These are phyloP conservation scores for Tretioscincus oriximinensis DNA, from an alignment of 2,113 vertebrate genomes.

Conservation along the genomic window DNA sequence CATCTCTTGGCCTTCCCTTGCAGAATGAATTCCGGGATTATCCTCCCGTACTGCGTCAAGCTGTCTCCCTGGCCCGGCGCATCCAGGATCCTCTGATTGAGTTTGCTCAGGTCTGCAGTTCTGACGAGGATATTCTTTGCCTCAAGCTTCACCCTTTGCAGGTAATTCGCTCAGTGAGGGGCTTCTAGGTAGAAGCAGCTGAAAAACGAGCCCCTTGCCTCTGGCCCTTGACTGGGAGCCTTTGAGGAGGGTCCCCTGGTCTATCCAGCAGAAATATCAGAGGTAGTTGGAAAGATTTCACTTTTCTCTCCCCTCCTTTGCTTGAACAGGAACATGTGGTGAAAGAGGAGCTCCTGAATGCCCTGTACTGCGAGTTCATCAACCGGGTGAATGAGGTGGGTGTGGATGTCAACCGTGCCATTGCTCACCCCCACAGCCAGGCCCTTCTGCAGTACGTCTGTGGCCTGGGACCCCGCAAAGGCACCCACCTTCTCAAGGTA, in stretches of 20 bases:
- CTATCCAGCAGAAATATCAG: no score
- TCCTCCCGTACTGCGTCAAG: conserved; percentile 91
- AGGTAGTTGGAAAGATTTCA: neutral
- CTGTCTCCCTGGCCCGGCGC: conserved; percentile 92
- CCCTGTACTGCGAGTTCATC: conserved; percentile 96
- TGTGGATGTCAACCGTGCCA: conserved; percentile 94
- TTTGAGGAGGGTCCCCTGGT: no score
- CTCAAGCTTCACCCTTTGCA: conserved; percentile 95
- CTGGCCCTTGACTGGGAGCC: neutral
- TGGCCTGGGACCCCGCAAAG: conserved; percentile 93
- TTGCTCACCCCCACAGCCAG: conserved; percentile 95
- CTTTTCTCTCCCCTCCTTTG: neutral
- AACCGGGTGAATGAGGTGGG: conserved; percentile 98
- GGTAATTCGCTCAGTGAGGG: conserved; percentile 66
- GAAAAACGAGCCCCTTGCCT: neutral
- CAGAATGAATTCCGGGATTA: conserved; percentile 92
- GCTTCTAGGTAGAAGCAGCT: neutral
- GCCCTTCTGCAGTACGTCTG: conserved; percentile 95
- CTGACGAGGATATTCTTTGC: conserved; percentile 95
- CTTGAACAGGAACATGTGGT: conserved; percentile 89
- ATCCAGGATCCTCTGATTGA: conserved; percentile 96
- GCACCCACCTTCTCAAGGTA: conserved; percentile 94
- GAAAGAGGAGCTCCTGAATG: conserved; percentile 91
- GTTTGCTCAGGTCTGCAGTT: conserved; percentile 96
- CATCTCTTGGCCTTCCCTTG: conserved; percentile 6